Evolutionary conservation across 2,797 vertebrate genomes (phyloP), one percentile per base, ranked within the genome.

Genomic region (Botia almorhae): DNA sequence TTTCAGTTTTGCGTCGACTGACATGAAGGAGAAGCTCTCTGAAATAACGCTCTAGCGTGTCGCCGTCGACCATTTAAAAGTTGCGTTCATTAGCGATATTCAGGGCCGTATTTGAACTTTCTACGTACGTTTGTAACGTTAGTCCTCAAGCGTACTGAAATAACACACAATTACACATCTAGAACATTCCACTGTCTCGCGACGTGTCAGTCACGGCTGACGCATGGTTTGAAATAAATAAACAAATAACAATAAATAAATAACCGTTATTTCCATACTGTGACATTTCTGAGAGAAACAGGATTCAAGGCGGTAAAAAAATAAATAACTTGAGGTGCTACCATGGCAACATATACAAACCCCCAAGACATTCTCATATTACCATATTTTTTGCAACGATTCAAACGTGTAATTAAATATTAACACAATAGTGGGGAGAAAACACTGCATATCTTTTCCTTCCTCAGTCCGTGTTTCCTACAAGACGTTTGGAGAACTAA

Each of bases 41-140:
- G 61, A 67, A 39, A 48, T 43, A 60, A 61, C 75, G 63, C 75
- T 65, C 72, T 61, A 56, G 21, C 36, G 33, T 60, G 70, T 65
- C 48, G 26, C 56, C 23, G 55, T 12, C 74, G 21, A 65, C 63
- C 61, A 70, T 82, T 81, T 78, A 51, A 48, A 80, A 78, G 23
- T 72, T 63, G 26, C 55, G 82, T 80, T 33, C 56, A 81, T 81
- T 70, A 70, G 19, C 2, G 29, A 1, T 10, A 19, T 39, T 21
- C 12, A 0, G 17, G 51, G 23, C 61, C 5, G 36, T 73, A 68
- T 74, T 76, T 81, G 60, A 61, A 23, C 56, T 58, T 19, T 53
- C 5, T 26, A 3, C 7, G 39, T 12, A 8, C 3, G 19, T 17
- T 21, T 2, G 13, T 65, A 36, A 26, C 13, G 14, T 65, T 29